phyloP scores from a whole-genome alignment of 2,888 invertebrate species.

The Torymus auratus region DNA sequence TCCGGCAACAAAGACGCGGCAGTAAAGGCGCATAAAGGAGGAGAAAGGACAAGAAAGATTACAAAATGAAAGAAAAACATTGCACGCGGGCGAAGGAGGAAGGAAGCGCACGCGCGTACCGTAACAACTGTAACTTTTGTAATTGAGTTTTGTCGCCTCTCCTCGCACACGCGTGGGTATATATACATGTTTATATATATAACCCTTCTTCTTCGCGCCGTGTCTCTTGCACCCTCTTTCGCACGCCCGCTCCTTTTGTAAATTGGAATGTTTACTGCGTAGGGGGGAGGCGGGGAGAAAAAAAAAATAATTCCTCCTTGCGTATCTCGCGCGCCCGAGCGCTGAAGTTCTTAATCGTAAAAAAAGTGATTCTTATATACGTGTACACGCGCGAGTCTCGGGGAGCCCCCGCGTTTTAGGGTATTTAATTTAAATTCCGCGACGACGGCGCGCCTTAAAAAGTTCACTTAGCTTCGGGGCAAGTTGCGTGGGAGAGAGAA shows the following conservation, averaged over 20 bases:
- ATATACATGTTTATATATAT: conserved; percentile 14
- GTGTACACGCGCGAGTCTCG: neutral
- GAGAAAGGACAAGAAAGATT: neutral
- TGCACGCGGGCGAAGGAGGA: neutral
- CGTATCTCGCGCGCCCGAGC: neutral
- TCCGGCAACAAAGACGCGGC: neutral
- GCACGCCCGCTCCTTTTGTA: conserved; percentile 37
- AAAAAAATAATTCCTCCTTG: conserved; percentile 31
- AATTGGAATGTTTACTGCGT: conserved; percentile 55
- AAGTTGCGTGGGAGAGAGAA: neutral
- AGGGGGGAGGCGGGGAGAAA: conserved; percentile 1
- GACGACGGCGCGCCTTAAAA: neutral
- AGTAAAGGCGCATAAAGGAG: neutral
- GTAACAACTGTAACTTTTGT: conserved; percentile 71
- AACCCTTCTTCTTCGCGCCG: conserved; percentile 38
- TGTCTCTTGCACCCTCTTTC: conserved; percentile 20
- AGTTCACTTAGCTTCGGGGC: neutral
- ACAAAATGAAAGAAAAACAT: too few relatives aligned
- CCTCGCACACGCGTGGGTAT: conserved; percentile 61
- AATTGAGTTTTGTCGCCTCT: conserved; percentile 74
- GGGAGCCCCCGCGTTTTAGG: neutral
- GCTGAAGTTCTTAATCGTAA: conserved; percentile 44
- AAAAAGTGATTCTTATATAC: conserved; percentile 24
- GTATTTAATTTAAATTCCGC: conserved; percentile 35
- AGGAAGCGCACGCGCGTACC: neutral